A percentile compares a stretch with the other conserved stretches of the same genome.
Conservation (phyloP, 2,113 vertebrate species). For the Varanus komodoensis region DNA sequence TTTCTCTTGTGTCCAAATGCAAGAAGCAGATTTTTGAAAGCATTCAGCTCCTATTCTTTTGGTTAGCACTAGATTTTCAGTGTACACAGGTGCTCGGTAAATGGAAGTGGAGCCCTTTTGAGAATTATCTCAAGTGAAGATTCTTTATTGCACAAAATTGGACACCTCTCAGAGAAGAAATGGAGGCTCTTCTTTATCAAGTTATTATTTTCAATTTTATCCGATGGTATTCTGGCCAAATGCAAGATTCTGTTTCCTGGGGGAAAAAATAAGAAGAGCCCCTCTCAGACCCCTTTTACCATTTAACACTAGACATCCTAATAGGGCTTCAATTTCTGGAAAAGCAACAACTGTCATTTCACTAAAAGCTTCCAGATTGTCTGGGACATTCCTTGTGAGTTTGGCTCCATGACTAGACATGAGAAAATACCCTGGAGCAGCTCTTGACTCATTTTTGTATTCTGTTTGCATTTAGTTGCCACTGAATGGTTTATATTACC, state of each 20-base stretch:
- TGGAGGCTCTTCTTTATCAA: slow-evolving; percentile 40
- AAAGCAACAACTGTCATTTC: slow-evolving; percentile 75
- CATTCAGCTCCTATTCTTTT: neutral
- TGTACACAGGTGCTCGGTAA: neutral
- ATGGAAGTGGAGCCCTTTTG: neutral
- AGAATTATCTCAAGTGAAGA: neutral
- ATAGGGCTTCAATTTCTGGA: slow-evolving; percentile 71
- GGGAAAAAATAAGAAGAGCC: slow-evolving; percentile 52
- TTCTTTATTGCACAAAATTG: neutral
- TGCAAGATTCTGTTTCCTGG: slow-evolving; percentile 38
- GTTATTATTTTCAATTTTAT: slow-evolving; percentile 56
- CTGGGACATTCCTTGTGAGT: slow-evolving; percentile 58
- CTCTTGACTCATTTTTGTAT: slow-evolving; percentile 43
- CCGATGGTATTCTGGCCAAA: slow-evolving; percentile 43
- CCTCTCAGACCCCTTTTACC: slow-evolving; percentile 39
- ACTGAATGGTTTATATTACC: slow-evolving; percentile 13
- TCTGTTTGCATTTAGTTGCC: slow-evolving; percentile 47
- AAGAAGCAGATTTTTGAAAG: neutral
- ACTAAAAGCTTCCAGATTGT: slow-evolving; percentile 74
- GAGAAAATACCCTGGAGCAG: slow-evolving; percentile 64
- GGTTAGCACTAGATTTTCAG: neutral
- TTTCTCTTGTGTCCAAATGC: neutral
- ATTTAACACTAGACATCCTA: slow-evolving; percentile 68
- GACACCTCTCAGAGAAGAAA: slow-evolving; percentile 19
- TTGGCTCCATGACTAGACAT: slow-evolving; percentile 57